Base-by-base conservation (phyloP, 2,113 vertebrate genomes). In the Pomatostomus ruficeps region DNA sequence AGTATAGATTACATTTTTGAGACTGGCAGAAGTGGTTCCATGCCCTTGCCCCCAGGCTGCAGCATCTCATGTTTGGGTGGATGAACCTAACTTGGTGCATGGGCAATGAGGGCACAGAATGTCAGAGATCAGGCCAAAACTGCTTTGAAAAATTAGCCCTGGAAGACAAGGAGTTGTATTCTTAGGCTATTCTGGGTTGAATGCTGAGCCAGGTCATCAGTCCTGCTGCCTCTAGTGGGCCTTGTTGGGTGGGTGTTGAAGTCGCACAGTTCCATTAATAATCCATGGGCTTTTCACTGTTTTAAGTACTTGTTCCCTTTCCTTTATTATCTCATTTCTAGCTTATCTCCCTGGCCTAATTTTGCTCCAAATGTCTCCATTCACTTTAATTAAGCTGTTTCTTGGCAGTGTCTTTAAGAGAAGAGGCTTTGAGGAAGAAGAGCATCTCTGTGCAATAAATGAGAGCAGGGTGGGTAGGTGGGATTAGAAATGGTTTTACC, bases 281-380 rank as follows among this genome's bases (percentile, higher is more conserved):
- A 85, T 48, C 14, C 4, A 5, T 13, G 35, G 20, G 31, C 24
- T 78, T 67, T 95, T 75, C 25, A 25, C 48, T 52, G 24, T 12
- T 77, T 72, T 74, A 80, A 85, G 52, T 67, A 45, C 65, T 93
- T 4, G 0, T 74, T 91, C 51, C 28, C 52, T 89, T 59, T 24
- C 52, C 31, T 93, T 92, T 91, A 81, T 86, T 45, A 45, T 81
- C 92, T 93, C 65, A 14, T 91, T 92, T 84, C 83, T 57, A n/a
- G 51, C 79, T 92, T 91, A 84, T 93, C 61, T 93, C 63, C 25
- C 48, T 91, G 86, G 83, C 65, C 86, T 96, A 75, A 86, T 81
- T 95, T 93, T 20, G 4, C 36, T 89, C 49, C 1, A 5, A 95
- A 75, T 81, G 76, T 75, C 63, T 91, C 86, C 12, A 29, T 89